A percentile compares a stretch with the other conserved stretches of the same genome.
phyloP scores from a whole-genome alignment of 2,797 vertebrate genomes.

The Lerista edwardsae region DNA sequence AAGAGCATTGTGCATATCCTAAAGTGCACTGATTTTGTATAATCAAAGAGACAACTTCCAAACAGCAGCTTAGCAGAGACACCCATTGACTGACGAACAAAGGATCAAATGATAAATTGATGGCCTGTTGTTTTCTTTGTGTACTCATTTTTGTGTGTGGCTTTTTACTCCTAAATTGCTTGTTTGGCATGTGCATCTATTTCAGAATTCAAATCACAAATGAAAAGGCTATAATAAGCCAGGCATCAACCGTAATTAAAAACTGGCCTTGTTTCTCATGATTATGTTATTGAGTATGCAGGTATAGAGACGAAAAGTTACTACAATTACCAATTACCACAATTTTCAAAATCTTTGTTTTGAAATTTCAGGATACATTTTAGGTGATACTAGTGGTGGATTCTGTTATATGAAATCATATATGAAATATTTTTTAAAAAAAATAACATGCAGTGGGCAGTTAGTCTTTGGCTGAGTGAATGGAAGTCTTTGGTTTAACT shows the following conservation, averaged over 20 bases:
- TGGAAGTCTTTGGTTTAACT: background rate
- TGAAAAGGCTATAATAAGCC: conserved; percentile 56
- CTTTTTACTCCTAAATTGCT: conserved; percentile 60
- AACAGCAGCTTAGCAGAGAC: conserved; percentile 51
- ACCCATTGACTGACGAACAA: conserved; percentile 57
- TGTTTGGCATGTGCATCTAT: conserved; percentile 37
- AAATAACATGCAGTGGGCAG: background rate
- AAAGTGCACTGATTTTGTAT: conserved; percentile 41
- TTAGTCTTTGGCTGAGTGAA: background rate
- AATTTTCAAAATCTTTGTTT: background rate
- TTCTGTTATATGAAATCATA: background rate
- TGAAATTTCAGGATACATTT: background rate
- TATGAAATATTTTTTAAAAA: background rate
- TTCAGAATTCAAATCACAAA: conserved; percentile 61
- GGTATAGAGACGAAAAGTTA: conserved; percentile 54
- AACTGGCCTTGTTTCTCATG: conserved; percentile 61
- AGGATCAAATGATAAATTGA: conserved; percentile 58
- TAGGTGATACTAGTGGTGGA: background rate
- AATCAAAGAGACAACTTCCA: conserved; percentile 56
- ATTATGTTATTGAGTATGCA: conserved; percentile 35
- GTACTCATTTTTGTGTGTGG: conserved; percentile 54
- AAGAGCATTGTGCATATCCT: conserved; percentile 37
- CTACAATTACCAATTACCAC: conserved; percentile 52
- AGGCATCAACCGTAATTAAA: conserved; percentile 58
- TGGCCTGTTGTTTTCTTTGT: conserved; percentile 58